phyloP scores from a whole-genome alignment of 1,140 invertebrate species.

The Arctopsyche grandis region DNA sequence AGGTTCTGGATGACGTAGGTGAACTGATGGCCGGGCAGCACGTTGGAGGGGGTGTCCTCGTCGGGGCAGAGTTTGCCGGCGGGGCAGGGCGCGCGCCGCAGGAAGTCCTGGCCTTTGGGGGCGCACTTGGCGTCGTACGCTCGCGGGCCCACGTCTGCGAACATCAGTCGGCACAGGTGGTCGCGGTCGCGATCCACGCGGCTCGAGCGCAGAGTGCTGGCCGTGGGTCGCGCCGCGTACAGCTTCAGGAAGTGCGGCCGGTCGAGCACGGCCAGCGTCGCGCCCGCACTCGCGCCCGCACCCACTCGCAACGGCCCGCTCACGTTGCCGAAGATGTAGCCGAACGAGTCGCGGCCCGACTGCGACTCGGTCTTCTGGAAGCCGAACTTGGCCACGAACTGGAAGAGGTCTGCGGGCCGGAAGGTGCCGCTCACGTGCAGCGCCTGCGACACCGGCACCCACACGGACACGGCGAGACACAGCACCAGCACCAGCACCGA shows the following conservation, averaged over 20 bases:
- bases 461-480: not conserved
- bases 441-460: not conserved
- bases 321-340: slow-evolving; percentile 91
- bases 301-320: slow-evolving; percentile 69
- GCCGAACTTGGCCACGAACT: slow-evolving; percentile 94
- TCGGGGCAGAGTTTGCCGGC: slow-evolving; percentile 82
- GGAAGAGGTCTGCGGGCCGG: slow-evolving; percentile 82
- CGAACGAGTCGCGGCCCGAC: slow-evolving; percentile 82
- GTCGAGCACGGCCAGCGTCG: slow-evolving; percentile 88
- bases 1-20: slow-evolving; percentile 92
- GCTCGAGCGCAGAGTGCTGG: slow-evolving; percentile 66
- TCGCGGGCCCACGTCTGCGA: slow-evolving; percentile 80
- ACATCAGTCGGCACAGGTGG: slow-evolving; percentile 83
- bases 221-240: slow-evolving; percentile 78
- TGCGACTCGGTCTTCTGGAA: slow-evolving; percentile 95
- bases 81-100: slow-evolving; percentile 89
- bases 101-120: slow-evolving; percentile 85
- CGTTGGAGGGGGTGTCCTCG: slow-evolving; percentile 86
- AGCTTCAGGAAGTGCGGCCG: slow-evolving; percentile 88
- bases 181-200: slow-evolving; percentile 41
- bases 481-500: slow-evolving; percentile 13
- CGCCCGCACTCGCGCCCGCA: slow-evolving; percentile 70
- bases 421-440: slow-evolving; percentile 73
- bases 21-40: slow-evolving; percentile 89
- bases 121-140: slow-evolving; percentile 87